Evolutionary conservation across 1,140 invertebrate species (phyloP), one percentile per base, ranked within the genome.

Genomic region (Dinothrombium tinctorium): DNA sequence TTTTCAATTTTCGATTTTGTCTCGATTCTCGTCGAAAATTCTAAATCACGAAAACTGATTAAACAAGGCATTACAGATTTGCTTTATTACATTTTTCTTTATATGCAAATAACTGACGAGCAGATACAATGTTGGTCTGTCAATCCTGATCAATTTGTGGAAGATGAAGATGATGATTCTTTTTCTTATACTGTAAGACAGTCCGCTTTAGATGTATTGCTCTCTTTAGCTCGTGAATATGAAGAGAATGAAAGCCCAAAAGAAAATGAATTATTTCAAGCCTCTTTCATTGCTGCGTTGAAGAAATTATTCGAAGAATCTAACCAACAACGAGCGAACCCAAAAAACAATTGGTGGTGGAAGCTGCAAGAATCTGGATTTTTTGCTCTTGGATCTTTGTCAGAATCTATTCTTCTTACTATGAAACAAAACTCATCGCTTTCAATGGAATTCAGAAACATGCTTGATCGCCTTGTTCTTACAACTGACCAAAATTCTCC

Each of bases 1-100:
- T 72, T 73, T 49, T 68, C 70, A 37, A 71, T 76, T 21, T 75
- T 81, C 50, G 76, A 79, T 52, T 76, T 80, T 50, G 68, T 80
- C 14, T 60, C 67, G 40, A 66, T 63, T 14, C 56, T 77, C 20
- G 63, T 74, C 9, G 71, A 76, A 41, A 61, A 59, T 19, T 63
- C 64, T 32, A 66, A 66, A 42, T 70, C 71, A 46, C 61, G 66
- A 1, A 61, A 61, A 43, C 58, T 68, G n/a, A 59, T 80, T 0
- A 70, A 71, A 47, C 68, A 69, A 51, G 68, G 70, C 2, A 49
- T 76, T 20, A 59, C 68, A 19, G 73, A 81, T 52, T 58, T 80
- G 3, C 63, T 79, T 33, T 79, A 76, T 51, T 75, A 76, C 49
- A 61, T 73, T 17, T 67, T 80, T 28, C 61, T 76, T 24, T 76